Base-by-base conservation (phyloP, 2,113 vertebrate genomes). In the Diglossa brunneiventris region DNA sequence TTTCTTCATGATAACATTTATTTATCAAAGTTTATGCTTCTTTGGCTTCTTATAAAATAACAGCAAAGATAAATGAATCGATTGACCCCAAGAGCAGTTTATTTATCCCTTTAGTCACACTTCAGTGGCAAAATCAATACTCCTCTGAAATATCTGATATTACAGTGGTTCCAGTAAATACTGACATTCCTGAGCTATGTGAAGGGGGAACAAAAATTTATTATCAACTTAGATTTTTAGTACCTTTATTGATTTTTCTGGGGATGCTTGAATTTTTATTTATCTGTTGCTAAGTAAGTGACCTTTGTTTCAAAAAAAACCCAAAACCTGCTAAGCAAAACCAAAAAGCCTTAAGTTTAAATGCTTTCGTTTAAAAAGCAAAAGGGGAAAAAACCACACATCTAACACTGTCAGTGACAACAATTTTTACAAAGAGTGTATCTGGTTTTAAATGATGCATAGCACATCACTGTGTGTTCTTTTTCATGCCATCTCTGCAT, bases 101-200 rank as follows among this genome's bases (percentile, higher is more conserved):
- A 98, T 98, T 98, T 98, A 98, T 98, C 98, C 97, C 97, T 98
- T 98, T 98, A 98, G 98, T 98, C 98, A 98, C 98, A 98, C 98
- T 98, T 98, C 97, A 98, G 97, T 98, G 97, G 96, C 94, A 98
- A 98, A 98, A 98, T 98, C 98, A 98, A 98, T 98, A 97, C 90
- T 87, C 93, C 94, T 97, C 97, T 98, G 97, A 98, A 98, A 98
- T 98, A 98, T 97, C 95, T 98, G 98, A 97, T 98, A 97, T 98
- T 98, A 97, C 95, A 94, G 97, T 93, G 63, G 87, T 97, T 98
- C 97, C 97, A 97, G 98, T 98, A 98, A 98, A 98, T 97, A 98
- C 97, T 98, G 98, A 98, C 98, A 96, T 97, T 97, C 97, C 92
- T 97, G 97, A 98, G 96, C 89, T 98, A 83, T 97, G 98, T 97